These are phyloP conservation scores for Nephrotoma guestfalica DNA, from an alignment of 2,888 invertebrate genomes.

Conservation along the genomic window DNA sequence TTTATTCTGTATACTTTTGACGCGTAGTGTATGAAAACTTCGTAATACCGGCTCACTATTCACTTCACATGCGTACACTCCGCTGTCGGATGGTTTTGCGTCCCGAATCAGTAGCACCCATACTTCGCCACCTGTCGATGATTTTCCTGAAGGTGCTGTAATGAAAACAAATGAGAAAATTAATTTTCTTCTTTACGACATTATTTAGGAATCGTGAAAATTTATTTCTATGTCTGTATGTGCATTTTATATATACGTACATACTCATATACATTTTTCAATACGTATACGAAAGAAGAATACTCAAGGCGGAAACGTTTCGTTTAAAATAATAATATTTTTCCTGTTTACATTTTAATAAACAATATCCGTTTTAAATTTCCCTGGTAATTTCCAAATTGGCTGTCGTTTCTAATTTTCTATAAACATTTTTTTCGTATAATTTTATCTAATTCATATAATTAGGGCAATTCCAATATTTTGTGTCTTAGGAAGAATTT, in stretches of 20 bases:
- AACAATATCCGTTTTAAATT: not conserved
- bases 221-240: not conserved
- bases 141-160: conserved; percentile 25
- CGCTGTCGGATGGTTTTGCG: conserved; percentile 54
- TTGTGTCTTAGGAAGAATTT: not conserved
- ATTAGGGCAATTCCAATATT: not conserved
- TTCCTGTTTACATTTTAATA: not conserved
- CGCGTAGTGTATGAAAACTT: conserved; percentile 60
- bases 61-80: conserved; percentile 69
- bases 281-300: not conserved
- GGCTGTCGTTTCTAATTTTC: not conserved
- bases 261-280: no score
- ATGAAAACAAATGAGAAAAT: conserved; percentile 8
- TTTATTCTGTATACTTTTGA: not conserved
- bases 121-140: conserved; percentile 55
- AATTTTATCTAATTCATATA: not conserved
- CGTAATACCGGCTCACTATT: conserved; percentile 65
- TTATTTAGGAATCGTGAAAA: not conserved
- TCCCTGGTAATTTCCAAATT: not conserved
- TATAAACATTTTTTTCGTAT: no score
- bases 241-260: not conserved
- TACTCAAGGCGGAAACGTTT: not conserved
- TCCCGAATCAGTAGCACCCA: conserved; percentile 70
- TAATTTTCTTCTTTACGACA: not conserved
- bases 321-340: not conserved